phyloP scores from a whole-genome alignment of 1,140 invertebrate species.

The Aphis gossypii region DNA sequence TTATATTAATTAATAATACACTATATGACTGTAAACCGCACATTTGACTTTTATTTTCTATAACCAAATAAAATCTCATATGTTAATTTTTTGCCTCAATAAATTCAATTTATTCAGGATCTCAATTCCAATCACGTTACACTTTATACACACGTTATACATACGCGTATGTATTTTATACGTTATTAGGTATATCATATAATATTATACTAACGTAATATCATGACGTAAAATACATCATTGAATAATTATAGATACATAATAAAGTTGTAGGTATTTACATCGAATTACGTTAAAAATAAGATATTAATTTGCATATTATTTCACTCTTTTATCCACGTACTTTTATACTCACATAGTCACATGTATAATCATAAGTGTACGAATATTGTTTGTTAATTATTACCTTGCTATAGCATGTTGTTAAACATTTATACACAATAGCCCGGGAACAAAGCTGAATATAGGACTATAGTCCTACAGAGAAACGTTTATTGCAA shows the following conservation, averaged over 20 bases:
- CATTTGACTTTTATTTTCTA: background rate
- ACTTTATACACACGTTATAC: background rate
- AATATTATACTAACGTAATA: background rate
- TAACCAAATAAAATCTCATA: slow-evolving; percentile 14
- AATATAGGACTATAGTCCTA: background rate
- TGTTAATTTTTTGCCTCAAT: background rate
- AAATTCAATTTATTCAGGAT: background rate
- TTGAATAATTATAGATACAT: background rate
- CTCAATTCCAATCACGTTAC: background rate
- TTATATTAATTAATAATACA: background rate
- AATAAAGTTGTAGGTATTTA: background rate
- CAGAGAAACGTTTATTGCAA: no score
- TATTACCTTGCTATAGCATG: background rate
- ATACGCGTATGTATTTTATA: background rate
- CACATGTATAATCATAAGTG: no score
- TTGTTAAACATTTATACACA: background rate
- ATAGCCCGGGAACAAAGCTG: background rate
- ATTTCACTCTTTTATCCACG: background rate
- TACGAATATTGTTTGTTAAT: background rate
- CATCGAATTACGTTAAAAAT: background rate
- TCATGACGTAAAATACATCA: background rate
- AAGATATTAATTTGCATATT: background rate
- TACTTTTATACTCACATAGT: no score
- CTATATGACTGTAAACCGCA: background rate
- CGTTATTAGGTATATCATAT: background rate